Conservation (phyloP, 2,113 vertebrate genomes). For the Mohoua ochrocephala region DNA sequence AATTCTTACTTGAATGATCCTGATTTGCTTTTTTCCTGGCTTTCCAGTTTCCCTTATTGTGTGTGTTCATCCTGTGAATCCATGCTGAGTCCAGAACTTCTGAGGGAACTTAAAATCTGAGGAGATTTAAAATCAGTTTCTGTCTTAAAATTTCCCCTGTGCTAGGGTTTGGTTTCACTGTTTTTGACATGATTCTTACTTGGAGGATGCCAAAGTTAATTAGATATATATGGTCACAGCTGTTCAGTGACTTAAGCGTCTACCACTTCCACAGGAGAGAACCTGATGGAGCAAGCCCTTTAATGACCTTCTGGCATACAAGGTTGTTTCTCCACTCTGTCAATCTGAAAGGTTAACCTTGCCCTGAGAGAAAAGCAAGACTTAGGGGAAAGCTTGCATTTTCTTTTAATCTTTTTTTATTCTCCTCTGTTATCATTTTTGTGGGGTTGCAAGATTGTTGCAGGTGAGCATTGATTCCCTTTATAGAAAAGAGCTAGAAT, state of each 20-base stretch:
- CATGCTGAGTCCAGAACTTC: not conserved
- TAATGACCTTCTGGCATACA: not conserved
- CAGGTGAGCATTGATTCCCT: not conserved
- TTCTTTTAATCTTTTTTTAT: not conserved
- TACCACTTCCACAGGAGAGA: not conserved
- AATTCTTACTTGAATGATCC: not conserved
- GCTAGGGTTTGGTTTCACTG: not conserved
- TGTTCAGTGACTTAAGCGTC: not conserved
- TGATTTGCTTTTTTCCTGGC: not conserved
- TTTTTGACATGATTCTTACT: not conserved
- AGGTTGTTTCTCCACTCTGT: not conserved
- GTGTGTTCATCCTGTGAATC: not conserved
- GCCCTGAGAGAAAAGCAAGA: not conserved
- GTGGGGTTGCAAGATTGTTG: not conserved
- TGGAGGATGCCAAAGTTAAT: not conserved
- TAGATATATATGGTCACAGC: not conserved
- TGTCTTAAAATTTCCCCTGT: not conserved
- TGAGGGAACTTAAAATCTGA: not conserved
- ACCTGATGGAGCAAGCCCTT: not conserved
- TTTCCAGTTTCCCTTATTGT: not conserved
- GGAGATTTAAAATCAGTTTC: not conserved
- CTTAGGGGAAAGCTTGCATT: not conserved
- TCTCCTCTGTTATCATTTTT: rapidly evolving
- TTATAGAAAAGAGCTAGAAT: not conserved
- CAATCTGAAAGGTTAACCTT: not conserved